Percentiles rank a stretch among this genome's conserved stretches.
These are phyloP conservation scores for Cladorhizidae sp. DNA, from an alignment of 37 sponge, comb jelly and placozoan species.

Conservation along the genomic window DNA sequence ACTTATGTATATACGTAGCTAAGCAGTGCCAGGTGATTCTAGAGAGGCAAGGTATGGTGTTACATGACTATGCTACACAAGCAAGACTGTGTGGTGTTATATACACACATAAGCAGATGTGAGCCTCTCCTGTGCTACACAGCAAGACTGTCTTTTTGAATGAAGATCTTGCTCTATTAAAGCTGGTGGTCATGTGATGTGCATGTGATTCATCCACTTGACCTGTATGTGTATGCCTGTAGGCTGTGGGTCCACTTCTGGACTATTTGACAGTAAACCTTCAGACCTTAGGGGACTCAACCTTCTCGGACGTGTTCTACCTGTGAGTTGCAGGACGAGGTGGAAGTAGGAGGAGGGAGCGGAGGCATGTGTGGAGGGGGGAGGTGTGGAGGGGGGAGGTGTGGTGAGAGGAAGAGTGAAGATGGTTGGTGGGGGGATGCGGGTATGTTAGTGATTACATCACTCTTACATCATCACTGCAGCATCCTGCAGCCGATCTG, in stretches of 20 bases:
- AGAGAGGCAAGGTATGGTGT: too few species aligned
- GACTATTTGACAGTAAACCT: slow-evolving; percentile 47
- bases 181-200: too few species aligned
- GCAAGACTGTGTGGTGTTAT: too few species aligned
- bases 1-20: too few species aligned
- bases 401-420: neutral
- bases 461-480: neutral
- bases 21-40: too few species aligned
- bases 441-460: too few species aligned
- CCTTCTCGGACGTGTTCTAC: slow-evolving; percentile 26
- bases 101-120: neutral
- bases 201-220: too few species aligned
- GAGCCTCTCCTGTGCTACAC: too few species aligned
- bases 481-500: slow-evolving; percentile 48
- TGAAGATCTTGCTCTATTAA: too few species aligned
- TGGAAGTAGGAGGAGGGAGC: neutral
- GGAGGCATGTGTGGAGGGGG: neutral
- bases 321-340: slow-evolving; percentile 12
- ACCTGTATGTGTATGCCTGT: neutral
- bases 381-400: neutral
- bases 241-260: slow-evolving; percentile 31
- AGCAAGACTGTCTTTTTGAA: too few species aligned
- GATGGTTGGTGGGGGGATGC: neutral
- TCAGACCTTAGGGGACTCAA: slow-evolving; percentile 25
- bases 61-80: too few species aligned